A percentile compares a stretch with the other conserved stretches of the same genome.
Conservation (phyloP, 2,113 vertebrate genomes). For the Rattus norvegicus region DNA sequence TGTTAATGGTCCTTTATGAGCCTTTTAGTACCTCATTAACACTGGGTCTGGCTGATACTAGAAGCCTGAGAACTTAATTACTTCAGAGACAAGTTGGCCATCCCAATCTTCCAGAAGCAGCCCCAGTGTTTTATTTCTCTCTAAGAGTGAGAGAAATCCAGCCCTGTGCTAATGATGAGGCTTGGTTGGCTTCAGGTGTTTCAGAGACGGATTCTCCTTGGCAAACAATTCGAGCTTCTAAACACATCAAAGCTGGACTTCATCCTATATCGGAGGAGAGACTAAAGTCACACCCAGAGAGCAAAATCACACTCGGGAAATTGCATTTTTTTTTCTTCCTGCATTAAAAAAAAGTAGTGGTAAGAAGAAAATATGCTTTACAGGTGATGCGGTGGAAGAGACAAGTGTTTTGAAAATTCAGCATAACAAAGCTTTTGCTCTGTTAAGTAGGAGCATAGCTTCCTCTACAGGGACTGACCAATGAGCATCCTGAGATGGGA, state of each 20-base stretch:
- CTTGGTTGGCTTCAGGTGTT: slow-evolving; percentile 28
- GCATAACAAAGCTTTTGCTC: neutral
- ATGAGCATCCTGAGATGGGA: neutral
- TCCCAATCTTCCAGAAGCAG: neutral
- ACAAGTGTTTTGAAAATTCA: neutral
- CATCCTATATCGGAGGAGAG: neutral
- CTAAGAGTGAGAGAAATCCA: neutral
- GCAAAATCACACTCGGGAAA: slow-evolving; percentile 25
- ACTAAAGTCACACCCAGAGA: neutral
- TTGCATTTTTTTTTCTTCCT: neutral
- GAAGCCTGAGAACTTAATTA: slow-evolving; percentile 57
- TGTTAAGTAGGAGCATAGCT: neutral
- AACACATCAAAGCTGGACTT: neutral
- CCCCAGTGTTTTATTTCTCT: neutral
- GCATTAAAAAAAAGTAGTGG: slow-evolving; percentile 30
- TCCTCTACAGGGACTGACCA: neutral
- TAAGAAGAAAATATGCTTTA: slow-evolving; percentile 42
- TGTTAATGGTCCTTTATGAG: slow-evolving; percentile 24
- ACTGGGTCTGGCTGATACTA: neutral
- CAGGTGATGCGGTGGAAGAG: neutral
- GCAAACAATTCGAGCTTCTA: neutral
- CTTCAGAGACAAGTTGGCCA: neutral
- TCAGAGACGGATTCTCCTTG: neutral
- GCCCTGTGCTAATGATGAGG: neutral
- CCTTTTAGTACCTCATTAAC: slow-evolving; percentile 31